These are phyloP conservation scores for Aplodontia rufa DNA, from an alignment of 2,113 vertebrate genomes.

Conservation along the genomic window DNA sequence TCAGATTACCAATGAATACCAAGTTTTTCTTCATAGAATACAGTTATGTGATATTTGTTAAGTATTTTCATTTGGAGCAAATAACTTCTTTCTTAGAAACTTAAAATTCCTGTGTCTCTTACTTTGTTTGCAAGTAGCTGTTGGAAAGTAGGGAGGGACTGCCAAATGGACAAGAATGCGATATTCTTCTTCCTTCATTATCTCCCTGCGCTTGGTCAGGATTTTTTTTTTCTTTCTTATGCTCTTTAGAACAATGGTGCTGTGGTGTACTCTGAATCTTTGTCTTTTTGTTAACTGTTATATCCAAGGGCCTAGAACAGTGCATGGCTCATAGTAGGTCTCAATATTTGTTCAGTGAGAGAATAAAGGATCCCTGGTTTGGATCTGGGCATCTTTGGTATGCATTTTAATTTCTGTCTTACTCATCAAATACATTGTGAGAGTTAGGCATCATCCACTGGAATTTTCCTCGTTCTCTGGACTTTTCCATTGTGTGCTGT, in stretches of 20 bases:
- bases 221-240: neutral
- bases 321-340: neutral
- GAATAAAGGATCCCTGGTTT: neutral
- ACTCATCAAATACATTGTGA: neutral
- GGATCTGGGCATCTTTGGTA: neutral
- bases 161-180: neutral
- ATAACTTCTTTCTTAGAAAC: neutral
- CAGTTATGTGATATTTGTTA: conserved; percentile 28
- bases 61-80: conserved; percentile 30
- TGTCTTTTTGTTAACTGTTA: neutral
- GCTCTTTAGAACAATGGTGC: neutral
- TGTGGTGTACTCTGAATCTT: neutral
- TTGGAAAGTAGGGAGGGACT: neutral
- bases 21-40: neutral
- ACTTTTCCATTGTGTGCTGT: neutral
- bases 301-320: neutral
- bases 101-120: neutral
- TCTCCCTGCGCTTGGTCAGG: neutral
- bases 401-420: conserved; percentile 9
- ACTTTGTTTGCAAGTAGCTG: conserved; percentile 5
- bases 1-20: neutral
- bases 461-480: neutral
- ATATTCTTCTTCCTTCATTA: neutral
- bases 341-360: neutral
- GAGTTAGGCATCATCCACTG: neutral